These are phyloP conservation scores for Cochlearius cochlearius DNA, from an alignment of 2,113 vertebrate genomes.

Conservation along the genomic window DNA sequence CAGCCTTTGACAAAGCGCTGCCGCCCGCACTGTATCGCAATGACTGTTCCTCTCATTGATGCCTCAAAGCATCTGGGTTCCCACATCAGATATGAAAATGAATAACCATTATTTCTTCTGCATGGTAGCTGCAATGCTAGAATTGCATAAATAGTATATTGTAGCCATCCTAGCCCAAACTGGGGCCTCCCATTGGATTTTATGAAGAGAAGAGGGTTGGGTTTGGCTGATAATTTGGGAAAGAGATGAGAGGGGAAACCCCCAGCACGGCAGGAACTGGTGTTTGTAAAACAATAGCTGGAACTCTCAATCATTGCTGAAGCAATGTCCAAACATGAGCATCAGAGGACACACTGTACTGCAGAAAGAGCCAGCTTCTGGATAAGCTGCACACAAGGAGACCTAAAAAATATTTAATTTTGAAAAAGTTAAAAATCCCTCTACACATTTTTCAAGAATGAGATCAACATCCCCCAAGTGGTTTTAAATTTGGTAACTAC, in stretches of 20 bases:
- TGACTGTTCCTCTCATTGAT: neutral
- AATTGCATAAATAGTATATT: neutral
- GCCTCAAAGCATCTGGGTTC: neutral
- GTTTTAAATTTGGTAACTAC: neutral
- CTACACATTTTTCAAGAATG: neutral
- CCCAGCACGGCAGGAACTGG: neutral
- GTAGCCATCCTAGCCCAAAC: neutral
- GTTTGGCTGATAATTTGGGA: constrained; percentile 13
- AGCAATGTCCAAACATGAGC: constrained; percentile 5
- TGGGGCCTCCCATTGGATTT: neutral
- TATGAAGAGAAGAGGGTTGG: neutral
- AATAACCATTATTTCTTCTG: neutral
- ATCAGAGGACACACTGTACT: constrained; percentile 35
- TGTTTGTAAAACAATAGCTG: constrained; percentile 49
- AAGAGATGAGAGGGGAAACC: constrained; percentile 31
- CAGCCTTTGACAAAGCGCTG: neutral
- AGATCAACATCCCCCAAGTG: neutral
- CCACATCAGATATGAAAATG: neutral
- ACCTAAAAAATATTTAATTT: neutral
- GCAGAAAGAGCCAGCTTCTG: constrained; percentile 3
- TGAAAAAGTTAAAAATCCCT: neutral
- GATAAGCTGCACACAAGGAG: neutral
- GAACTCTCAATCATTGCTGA: constrained; percentile 46
- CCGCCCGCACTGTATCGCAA: rapidly evolving
- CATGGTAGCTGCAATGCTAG: neutral